Evolutionary conservation across 2,797 vertebrate genomes (phyloP).

Genomic region (Leptodactylus fallax): DNA sequence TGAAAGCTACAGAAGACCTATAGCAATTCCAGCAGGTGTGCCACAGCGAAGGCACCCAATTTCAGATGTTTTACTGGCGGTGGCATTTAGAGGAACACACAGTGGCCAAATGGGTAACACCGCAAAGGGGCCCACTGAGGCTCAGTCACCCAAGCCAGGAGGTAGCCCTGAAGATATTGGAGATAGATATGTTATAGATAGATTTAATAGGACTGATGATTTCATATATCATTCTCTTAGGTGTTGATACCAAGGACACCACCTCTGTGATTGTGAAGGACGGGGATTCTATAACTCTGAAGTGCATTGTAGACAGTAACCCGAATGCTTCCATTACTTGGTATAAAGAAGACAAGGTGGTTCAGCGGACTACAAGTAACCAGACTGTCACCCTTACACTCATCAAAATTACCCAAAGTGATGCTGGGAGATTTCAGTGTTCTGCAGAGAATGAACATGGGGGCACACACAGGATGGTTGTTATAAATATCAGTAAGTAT

Average conservation of each 20-base stretch:
- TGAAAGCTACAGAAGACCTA: too few species aligned
- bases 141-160: too few species aligned
- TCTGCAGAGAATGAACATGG: not conserved
- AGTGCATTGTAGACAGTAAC: constrained; percentile 7
- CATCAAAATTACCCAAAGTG: not conserved
- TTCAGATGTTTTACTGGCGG: too few species aligned
- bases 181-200: too few species aligned
- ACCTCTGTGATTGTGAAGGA: not conserved
- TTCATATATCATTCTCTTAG: not conserved
- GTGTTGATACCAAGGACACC: not conserved
- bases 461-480: not conserved
- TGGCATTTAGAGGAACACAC: too few species aligned
- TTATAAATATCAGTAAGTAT: not conserved
- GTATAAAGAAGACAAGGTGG: not conserved
- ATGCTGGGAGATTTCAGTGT: not conserved
- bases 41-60: too few species aligned
- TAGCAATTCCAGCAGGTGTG: too few species aligned
- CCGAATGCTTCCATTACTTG: not conserved
- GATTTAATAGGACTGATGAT: too few species aligned
- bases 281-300: not conserved
- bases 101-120: too few species aligned
- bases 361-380: not conserved
- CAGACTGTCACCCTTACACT: not conserved
- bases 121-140: too few species aligned
- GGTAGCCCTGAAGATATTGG: too few species aligned